phyloP scores from a whole-genome alignment of 2,113 vertebrate genomes.

The Elachura formosa region DNA sequence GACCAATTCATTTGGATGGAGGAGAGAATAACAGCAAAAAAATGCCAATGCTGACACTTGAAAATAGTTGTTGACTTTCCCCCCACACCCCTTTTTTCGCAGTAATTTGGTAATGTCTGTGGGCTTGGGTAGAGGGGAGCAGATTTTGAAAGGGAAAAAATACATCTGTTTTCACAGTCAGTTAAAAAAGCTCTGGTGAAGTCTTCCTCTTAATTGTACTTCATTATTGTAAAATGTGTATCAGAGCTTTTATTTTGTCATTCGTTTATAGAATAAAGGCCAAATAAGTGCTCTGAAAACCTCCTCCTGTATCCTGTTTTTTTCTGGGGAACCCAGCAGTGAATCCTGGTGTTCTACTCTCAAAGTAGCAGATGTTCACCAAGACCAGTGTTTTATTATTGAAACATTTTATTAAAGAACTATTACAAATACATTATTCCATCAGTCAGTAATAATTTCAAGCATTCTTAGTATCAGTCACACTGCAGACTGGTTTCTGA shows the following conservation, averaged over 20 bases:
- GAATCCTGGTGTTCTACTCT: neutral
- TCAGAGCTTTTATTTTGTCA: neutral
- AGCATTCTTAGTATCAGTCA: neutral
- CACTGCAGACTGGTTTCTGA: neutral
- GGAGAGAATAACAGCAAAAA: neutral
- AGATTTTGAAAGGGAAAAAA: neutral
- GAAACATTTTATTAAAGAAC: neutral
- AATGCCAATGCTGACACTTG: neutral
- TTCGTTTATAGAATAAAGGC: neutral
- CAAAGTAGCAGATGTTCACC: fast-evolving
- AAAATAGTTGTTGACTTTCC: neutral
- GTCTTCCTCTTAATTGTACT: neutral
- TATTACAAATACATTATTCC: neutral
- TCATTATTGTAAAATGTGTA: neutral
- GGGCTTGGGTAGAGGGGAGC: neutral
- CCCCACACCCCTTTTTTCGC: neutral
- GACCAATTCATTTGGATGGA: neutral
- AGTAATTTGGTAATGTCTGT: neutral
- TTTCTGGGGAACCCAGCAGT: neutral
- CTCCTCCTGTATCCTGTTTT: neutral
- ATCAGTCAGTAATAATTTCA: neutral
- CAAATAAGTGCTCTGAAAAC: neutral
- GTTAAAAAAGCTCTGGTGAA: neutral
- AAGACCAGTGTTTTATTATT: neutral
- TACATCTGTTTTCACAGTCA: neutral